phyloP scores from a whole-genome alignment of 2,113 vertebrate species.

The Sinocyclocheilus rhinocerous region DNA sequence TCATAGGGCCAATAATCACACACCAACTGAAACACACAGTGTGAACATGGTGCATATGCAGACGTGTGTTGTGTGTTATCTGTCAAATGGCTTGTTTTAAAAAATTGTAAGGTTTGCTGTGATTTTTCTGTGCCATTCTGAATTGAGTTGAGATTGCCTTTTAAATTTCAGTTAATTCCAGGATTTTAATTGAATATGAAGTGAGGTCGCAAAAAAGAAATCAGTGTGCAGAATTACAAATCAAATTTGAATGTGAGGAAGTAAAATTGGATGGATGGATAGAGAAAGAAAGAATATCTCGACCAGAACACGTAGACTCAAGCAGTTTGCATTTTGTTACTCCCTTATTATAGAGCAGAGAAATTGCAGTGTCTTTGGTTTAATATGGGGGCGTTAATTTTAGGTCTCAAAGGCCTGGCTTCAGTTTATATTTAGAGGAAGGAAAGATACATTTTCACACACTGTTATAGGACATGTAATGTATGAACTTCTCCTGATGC shows the following conservation, averaged over 20 bases:
- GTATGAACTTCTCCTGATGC: neutral
- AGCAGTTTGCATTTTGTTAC: neutral
- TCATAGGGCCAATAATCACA: constrained; percentile 23
- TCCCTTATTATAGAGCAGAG: neutral
- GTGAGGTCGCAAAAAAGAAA: neutral
- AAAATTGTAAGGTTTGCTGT: neutral
- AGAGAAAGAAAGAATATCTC: neutral
- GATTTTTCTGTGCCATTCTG: neutral
- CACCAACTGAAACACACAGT: neutral
- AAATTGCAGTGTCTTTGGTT: neutral
- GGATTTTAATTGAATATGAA: neutral
- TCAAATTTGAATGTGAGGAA: neutral
- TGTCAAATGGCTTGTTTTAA: neutral
- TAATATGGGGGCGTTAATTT: neutral
- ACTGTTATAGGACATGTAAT: constrained; percentile 5
- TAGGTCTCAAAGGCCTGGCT: neutral
- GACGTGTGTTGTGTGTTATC: neutral
- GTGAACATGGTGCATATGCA: constrained; percentile 22
- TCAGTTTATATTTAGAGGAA: neutral
- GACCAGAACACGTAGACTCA: neutral
- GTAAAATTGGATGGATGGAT: neutral
- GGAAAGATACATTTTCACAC: neutral
- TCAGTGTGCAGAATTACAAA: neutral
- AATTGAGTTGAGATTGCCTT: neutral
- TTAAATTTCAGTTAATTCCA: neutral